These are phyloP conservation scores for Hyles lineata DNA, from an alignment of 2,888 invertebrate genomes.

Conservation along the genomic window DNA sequence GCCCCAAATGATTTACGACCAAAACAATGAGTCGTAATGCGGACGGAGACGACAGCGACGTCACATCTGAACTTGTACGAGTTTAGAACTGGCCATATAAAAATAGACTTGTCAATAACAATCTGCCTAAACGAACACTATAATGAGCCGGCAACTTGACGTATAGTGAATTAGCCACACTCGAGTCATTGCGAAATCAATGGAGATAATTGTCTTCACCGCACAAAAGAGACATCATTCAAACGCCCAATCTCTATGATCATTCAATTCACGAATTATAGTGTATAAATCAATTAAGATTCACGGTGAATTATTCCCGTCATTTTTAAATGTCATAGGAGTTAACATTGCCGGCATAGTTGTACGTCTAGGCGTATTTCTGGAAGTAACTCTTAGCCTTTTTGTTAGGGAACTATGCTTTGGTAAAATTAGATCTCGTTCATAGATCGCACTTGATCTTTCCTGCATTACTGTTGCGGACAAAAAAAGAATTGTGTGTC, in stretches of 20 bases:
- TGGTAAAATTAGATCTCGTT: slow-evolving; percentile 30
- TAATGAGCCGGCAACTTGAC: slow-evolving; percentile 69
- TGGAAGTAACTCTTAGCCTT: slow-evolving; percentile 49
- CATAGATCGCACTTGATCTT: slow-evolving; percentile 1
- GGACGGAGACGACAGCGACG: slow-evolving; percentile 42
- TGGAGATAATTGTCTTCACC: slow-evolving; percentile 36
- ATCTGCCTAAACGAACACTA: slow-evolving; percentile 69
- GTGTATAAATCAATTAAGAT: slow-evolving; percentile 35
- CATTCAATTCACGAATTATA: slow-evolving; percentile 28
- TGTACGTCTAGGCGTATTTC: slow-evolving; percentile 67
- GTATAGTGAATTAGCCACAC: slow-evolving; percentile 60
- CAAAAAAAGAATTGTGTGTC: slow-evolving; percentile 2
- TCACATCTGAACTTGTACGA: slow-evolving; percentile 52
- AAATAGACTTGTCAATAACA: slow-evolving; percentile 71
- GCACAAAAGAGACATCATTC: slow-evolving; percentile 26
- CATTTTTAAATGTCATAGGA: slow-evolving; percentile 44
- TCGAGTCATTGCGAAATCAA: slow-evolving; percentile 52
- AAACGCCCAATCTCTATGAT: slow-evolving; percentile 25
- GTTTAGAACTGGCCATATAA: slow-evolving; percentile 52
- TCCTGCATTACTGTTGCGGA: slow-evolving; percentile 15
- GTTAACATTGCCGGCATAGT: slow-evolving; percentile 64
- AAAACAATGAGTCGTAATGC: slow-evolving; percentile 51
- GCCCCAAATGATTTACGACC: slow-evolving; percentile 36
- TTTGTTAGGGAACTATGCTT: slow-evolving; percentile 39
- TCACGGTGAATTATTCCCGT: slow-evolving; percentile 37